These are phyloP conservation scores for Chouioia cunea DNA, from an alignment of 2,888 invertebrate species.

Conservation along the genomic window DNA sequence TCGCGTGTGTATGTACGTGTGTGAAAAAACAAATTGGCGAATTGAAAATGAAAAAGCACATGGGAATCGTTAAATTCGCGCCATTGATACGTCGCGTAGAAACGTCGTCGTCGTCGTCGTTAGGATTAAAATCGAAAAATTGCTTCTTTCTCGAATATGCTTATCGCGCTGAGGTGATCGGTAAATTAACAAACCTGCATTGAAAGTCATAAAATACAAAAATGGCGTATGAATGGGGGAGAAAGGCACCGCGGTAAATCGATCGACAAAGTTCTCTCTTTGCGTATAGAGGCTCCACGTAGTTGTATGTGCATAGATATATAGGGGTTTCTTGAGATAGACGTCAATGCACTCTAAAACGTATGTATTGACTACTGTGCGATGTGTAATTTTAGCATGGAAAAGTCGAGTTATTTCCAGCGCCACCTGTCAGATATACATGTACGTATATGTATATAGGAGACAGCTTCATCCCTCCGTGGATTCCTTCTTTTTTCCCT, in stretches of 20 bases:
- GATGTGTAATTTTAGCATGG: not conserved
- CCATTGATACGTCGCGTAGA: no score
- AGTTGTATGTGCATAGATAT: not conserved
- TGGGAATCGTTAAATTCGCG: no score
- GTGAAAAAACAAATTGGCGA: no score
- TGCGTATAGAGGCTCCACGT: slow-evolving; percentile 7
- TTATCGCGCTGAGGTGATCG: slow-evolving; percentile 23
- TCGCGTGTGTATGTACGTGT: no score
- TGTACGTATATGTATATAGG: not conserved
- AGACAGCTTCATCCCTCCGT: not conserved
- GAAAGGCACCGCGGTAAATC: slow-evolving; percentile 24
- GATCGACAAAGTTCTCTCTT: not conserved
- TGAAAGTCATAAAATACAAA: slow-evolving; percentile 26
- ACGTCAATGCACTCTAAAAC: not conserved
- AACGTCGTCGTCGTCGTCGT: no score
- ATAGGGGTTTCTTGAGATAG: not conserved
- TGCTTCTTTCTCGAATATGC: slow-evolving; percentile 9
- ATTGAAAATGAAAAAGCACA: no score
- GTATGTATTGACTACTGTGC: not conserved
- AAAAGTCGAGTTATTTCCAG: not conserved
- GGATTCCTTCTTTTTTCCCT: not conserved
- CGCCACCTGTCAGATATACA: not conserved
- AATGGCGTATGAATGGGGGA: slow-evolving; percentile 25
- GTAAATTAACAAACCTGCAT: slow-evolving; percentile 35
- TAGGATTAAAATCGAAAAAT: no score